Evolutionary conservation across 1,140 invertebrate species (phyloP).

Genomic region (Oryctes rhinoceros): DNA sequence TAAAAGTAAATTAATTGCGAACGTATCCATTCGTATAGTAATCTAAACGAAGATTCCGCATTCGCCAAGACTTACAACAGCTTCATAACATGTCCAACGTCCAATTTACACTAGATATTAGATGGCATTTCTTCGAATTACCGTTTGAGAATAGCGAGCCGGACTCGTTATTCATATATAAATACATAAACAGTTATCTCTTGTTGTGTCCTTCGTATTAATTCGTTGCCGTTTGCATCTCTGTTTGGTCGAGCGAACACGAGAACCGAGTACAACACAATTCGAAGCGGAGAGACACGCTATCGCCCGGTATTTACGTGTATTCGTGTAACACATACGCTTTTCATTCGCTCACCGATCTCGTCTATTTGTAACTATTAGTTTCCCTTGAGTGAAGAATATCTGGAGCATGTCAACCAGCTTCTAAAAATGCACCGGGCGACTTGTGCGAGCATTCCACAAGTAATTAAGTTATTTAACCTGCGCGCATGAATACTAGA

Average conservation of each 20-base stretch:
- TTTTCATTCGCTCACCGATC: slow-evolving; percentile 11
- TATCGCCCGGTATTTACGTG: not conserved
- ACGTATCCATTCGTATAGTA: not conserved
- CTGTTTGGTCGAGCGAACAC: not conserved
- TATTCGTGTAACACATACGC: not conserved
- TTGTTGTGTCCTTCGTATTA: slow-evolving; percentile 25
- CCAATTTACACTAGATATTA: not conserved
- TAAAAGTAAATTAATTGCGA: too few relatives aligned
- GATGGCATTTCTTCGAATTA: slow-evolving; percentile 21
- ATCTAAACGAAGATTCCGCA: not conserved
- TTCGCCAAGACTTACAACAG: not conserved
- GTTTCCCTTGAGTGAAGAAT: not conserved
- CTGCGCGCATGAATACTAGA: not conserved
- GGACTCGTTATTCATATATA: slow-evolving; percentile 1
- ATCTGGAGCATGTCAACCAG: slow-evolving; percentile 26
- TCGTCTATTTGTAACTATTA: slow-evolving; percentile 29
- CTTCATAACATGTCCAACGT: not conserved
- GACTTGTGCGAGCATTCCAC: slow-evolving; percentile 26
- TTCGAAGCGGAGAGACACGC: slow-evolving; percentile 1
- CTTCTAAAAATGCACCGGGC: slow-evolving; percentile 14
- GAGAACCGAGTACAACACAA: not conserved
- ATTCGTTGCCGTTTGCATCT: slow-evolving; percentile 15
- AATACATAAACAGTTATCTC: slow-evolving; percentile 31
- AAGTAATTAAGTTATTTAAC: slow-evolving; percentile 37
- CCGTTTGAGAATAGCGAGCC: slow-evolving; percentile 14